These are phyloP conservation scores for Agriotes lineatus DNA, from an alignment of 2,888 invertebrate species.

Conservation along the genomic window DNA sequence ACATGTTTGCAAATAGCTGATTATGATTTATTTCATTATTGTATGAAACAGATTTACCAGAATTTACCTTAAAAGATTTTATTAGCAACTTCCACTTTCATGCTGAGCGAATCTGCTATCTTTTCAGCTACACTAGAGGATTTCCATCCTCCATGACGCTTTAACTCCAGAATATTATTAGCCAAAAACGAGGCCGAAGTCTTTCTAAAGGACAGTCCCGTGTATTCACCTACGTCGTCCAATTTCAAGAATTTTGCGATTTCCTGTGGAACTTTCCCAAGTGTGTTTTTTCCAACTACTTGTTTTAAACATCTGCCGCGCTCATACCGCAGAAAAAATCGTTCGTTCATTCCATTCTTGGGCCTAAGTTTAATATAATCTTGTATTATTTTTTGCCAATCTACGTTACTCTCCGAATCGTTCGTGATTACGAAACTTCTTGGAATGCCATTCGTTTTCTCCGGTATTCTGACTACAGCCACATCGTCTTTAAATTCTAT, in stretches of 20 bases:
- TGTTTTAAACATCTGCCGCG: constrained; percentile 11
- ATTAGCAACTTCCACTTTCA: no score
- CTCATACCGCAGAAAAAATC: constrained; percentile 4
- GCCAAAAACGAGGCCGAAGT: constrained; percentile 8
- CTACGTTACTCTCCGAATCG: background rate
- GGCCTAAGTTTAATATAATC: constrained; percentile 2
- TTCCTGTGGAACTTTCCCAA: background rate
- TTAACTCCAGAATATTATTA: constrained; percentile 5
- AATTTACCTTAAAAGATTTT: no score
- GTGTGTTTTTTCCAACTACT: constrained; percentile 1
- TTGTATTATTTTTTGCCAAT: background rate
- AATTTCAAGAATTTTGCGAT: constrained; percentile 5
- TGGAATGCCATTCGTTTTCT: constrained; percentile 20
- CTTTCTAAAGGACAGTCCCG: constrained; percentile 3
- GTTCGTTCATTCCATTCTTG: background rate
- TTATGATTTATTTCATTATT: no score
- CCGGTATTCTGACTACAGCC: constrained; percentile 22
- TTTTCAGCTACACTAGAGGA: background rate
- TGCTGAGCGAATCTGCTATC: no score
- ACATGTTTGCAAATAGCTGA: no score
- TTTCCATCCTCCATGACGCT: background rate
- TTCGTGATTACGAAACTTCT: constrained; percentile 30
- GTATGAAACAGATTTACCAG: no score
- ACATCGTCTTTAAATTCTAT: constrained; percentile 28
- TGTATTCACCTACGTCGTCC: background rate